Base-by-base conservation (phyloP, 2,888 invertebrate genomes). In the Chrysolina haemoptera region DNA sequence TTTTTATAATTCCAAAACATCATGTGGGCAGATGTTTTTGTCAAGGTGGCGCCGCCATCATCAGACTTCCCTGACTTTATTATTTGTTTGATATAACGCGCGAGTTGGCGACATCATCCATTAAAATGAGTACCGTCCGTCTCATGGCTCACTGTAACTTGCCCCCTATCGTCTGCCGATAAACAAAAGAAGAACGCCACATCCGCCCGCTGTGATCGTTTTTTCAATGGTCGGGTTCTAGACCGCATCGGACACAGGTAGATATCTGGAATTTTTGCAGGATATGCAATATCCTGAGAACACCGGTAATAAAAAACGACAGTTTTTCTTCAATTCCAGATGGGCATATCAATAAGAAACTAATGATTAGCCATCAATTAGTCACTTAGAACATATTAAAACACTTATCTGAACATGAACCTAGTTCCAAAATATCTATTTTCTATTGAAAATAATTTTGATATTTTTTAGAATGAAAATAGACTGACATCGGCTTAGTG, bases 31-130 rank as follows among this genome's bases (percentile, higher is more conserved):
- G 59, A 59, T 59, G 27, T 59, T 59, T 59, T 59, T 35, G 59
- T 59, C 59, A 16, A 59, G 59, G 59, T 59, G 59, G 59, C 59
- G 59, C 59, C 59, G 59, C 59, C 59, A 59, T 59, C 59, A 59
- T 59, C 59, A 59, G 59, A 35, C 59, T 59, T 27, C 59, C 27
- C 59, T n/a, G 59, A 59, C 59, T 59, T 59, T 35, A 35, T 59
- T 59, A 59, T 59, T 59, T 59, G 59, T 59, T 59, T 59, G 59
- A 59, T 59, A 59, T 27, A 35, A 59, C 35, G 46, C 46, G 35
- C 59, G 22, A 59, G 35, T 27, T 59, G 59, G 59, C 59, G 59
- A 59, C 59, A 59, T 59, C 9, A 59, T n/a, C 59, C 59, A 59
- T 59, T 59, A 59, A 59, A 59, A 59, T 59, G 59, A 59, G 59